Percentiles rank a stretch among this genome's conserved stretches.
These are phyloP conservation scores for Saxidomus purpurata DNA, from an alignment of 1,140 invertebrate species.

Conservation along the genomic window DNA sequence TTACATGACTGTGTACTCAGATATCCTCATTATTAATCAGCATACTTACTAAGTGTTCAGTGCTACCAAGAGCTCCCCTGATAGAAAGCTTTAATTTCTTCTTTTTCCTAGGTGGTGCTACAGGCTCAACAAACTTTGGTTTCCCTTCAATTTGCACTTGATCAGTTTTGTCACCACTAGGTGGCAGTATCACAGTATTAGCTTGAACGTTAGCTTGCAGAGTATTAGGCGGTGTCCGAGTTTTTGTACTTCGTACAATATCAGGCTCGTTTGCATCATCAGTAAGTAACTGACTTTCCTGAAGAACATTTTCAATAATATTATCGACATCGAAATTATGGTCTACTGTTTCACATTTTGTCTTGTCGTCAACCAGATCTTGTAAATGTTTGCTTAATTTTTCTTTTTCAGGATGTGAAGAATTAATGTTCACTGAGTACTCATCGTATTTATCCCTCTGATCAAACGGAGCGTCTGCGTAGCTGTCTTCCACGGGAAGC, in stretches of 20 bases:
- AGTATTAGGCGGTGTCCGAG: constrained; percentile 81
- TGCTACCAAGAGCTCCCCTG: not conserved
- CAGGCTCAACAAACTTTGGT: constrained; percentile 53
- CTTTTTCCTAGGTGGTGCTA: constrained; percentile 69
- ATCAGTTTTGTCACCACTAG: not conserved
- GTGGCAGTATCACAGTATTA: constrained; percentile 93
- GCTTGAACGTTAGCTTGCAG: constrained; percentile 89
- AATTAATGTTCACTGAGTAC: constrained; percentile 70
- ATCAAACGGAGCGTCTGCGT: not conserved
- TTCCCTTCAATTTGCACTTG: not conserved
- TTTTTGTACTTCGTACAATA: constrained; percentile 97
- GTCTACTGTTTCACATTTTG: constrained; percentile 43
- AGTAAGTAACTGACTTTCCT: constrained; percentile 74
- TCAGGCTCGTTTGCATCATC: constrained; percentile 91
- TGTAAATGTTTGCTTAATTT: constrained; percentile 73
- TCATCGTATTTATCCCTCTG: constrained; percentile 42
- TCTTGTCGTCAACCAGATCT: constrained; percentile 26
- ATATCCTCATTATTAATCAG: no score
- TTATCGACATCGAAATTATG: constrained; percentile 65
- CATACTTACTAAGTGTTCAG: constrained; percentile 11
- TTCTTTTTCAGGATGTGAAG: constrained; percentile 76
- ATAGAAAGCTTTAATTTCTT: constrained; percentile 41
- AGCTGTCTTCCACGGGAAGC: not conserved
- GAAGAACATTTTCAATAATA: constrained; percentile 77
- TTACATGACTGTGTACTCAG: no score